phyloP scores from a whole-genome alignment of 2,888 invertebrate species.

The Hylaea fasciaria region DNA sequence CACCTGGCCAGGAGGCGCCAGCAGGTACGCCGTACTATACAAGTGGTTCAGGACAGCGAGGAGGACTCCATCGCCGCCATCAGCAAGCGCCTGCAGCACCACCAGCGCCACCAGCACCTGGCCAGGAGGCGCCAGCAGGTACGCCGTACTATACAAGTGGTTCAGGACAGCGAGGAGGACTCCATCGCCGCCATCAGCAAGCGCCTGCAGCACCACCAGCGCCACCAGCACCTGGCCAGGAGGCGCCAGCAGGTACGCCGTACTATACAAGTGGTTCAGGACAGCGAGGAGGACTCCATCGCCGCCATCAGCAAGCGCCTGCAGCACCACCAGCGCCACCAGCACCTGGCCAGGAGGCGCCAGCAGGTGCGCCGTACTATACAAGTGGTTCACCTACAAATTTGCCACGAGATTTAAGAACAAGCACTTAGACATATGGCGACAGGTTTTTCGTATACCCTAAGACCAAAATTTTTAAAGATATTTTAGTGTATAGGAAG shows the following conservation, averaged over 20 bases:
- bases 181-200: slow-evolving; percentile 78
- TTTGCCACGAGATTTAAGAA: too few species aligned
- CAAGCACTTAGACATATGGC: too few species aligned
- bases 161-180: slow-evolving; percentile 86
- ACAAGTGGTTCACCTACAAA: too few species aligned
- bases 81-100: slow-evolving; percentile 71
- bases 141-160: too few species aligned
- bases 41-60: slow-evolving; percentile 86
- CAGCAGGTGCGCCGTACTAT: too few species aligned
- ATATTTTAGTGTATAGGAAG: too few species aligned
- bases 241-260: too few species aligned
- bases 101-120: slow-evolving; percentile 49
- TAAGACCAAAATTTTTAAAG: too few species aligned
- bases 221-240: slow-evolving; percentile 48
- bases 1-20: slow-evolving; percentile 47
- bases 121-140: slow-evolving; percentile 44
- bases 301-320: slow-evolving; percentile 79
- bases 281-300: slow-evolving; percentile 82
- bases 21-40: too few species aligned
- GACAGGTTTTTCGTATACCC: too few species aligned
- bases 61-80: slow-evolving; percentile 80
- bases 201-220: slow-evolving; percentile 63
- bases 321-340: slow-evolving; percentile 62
- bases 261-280: too few species aligned
- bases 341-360: slow-evolving; percentile 47